These are phyloP conservation scores for Chaetophractus vellerosus DNA, from an alignment of 2,797 vertebrate species.

Conservation along the genomic window DNA sequence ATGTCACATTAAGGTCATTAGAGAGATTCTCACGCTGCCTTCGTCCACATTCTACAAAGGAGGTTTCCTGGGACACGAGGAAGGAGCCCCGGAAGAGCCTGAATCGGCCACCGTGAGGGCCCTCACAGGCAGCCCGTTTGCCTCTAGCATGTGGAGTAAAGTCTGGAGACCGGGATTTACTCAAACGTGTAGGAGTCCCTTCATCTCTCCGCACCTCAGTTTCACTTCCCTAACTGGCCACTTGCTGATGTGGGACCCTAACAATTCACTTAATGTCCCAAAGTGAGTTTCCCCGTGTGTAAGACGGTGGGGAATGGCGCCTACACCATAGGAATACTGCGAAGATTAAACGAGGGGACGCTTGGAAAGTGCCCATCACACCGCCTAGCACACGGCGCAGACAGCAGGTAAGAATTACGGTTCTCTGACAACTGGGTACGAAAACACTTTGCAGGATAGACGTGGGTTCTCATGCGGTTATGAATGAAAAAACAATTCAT, in stretches of 20 bases:
- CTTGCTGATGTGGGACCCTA: not conserved
- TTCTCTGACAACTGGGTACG: not conserved
- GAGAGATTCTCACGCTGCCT: not conserved
- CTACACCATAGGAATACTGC: fast-evolving
- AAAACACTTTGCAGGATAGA: not conserved
- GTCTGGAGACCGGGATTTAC: not conserved
- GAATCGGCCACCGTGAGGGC: no score
- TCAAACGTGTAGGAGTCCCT: not conserved
- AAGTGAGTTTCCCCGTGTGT: not conserved
- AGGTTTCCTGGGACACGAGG: not conserved
- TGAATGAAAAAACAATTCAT: not conserved
- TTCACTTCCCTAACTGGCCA: not conserved
- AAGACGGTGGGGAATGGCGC: not conserved
- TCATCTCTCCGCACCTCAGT: not conserved
- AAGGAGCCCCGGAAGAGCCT: not conserved
- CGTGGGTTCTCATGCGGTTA: not conserved
- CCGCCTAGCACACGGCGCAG: not conserved
- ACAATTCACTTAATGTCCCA: not conserved
- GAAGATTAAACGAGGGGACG: not conserved
- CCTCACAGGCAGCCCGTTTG: not conserved
- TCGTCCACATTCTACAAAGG: not conserved
- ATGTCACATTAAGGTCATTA: not conserved
- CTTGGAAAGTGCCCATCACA: not conserved
- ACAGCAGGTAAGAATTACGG: not conserved
- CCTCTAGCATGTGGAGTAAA: not conserved